These are phyloP conservation scores for Zophobas morio DNA, from an alignment of 1,140 invertebrate species.

Conservation along the genomic window DNA sequence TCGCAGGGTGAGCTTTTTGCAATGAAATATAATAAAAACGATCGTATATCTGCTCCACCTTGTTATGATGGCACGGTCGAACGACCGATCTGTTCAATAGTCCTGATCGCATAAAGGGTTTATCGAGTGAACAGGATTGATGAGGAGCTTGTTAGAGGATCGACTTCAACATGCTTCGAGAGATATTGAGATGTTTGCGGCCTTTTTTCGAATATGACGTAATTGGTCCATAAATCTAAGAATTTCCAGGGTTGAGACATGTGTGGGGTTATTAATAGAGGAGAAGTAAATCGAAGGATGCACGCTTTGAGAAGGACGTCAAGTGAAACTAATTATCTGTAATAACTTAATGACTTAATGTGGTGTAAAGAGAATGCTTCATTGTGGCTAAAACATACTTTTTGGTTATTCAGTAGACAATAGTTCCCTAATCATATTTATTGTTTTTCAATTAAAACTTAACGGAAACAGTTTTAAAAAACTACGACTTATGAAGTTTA, in stretches of 20 bases:
- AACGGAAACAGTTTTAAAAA: too few species aligned
- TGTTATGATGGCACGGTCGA: not conserved
- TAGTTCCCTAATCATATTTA: too few species aligned
- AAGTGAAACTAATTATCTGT: too few species aligned
- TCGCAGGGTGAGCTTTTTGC: too few species aligned
- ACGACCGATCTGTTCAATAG: constrained; percentile 51
- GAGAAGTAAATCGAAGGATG: constrained; percentile 27
- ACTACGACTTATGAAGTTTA: too few species aligned
- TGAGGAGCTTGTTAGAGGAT: constrained; percentile 53
- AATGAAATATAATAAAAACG: too few species aligned
- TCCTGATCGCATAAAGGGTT: constrained; percentile 52
- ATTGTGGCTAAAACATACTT: too few species aligned
- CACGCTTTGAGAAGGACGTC: constrained; percentile 15
- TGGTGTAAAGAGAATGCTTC: too few species aligned
- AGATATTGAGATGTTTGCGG: constrained; percentile 6
- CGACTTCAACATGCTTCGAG: constrained; percentile 8
- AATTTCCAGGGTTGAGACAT: constrained; percentile 1
- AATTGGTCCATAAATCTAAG: constrained; percentile 18
- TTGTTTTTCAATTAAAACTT: too few species aligned
- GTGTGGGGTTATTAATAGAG: constrained; percentile 30
- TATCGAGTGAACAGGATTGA: constrained; percentile 55
- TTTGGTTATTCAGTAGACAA: too few species aligned
- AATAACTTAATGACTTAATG: too few species aligned
- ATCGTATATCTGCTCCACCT: too few species aligned
- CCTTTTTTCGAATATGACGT: constrained; percentile 20